Base-by-base conservation (phyloP, 2,797 vertebrate species). In the Pelochelys cantorii region DNA sequence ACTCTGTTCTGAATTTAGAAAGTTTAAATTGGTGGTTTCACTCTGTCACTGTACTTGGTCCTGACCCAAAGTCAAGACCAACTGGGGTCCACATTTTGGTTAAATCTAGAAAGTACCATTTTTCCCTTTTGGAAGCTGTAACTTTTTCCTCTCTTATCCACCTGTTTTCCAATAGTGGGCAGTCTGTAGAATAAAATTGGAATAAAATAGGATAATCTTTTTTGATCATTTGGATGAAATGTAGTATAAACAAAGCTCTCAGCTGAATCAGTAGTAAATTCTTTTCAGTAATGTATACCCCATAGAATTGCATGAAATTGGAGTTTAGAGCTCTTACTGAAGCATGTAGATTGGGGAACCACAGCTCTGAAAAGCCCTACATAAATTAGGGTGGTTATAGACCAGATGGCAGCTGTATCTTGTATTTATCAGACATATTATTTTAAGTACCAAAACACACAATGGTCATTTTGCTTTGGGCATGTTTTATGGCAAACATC, bases 91-190 rank as follows among this genome's bases (percentile, higher is more conserved):
- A 75, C 4, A 0, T 83, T 81, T 77, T 75, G 13, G 52, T 1
- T 92, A 55, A 71, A 52, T 77, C 59, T 37, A 27, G 56, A 88
- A 83, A 53, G 84, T 84, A 94, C 85, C 82, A 0, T 94, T 86
- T 96, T 92, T 14, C 96, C 87, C 90, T 97, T 95, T 97, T 97
- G 96, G 97, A 97, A 92, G 95, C 95, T 71, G 62, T 94, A 81
- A 65, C 87, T 68, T 93, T 89, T 92, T 91, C 42, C 91, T 93
- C 79, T 68, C 29, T 7, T 7, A 55, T 87, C 71, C 95, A 97
- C 95, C 96, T 97, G 95, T 85, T 53, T 87, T 92, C 74, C 79
- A 79, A 97, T 91, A 91, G 86, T 90, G 86, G 52, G 29, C 23
- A 34, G 54, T 57, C 77, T 20, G 8, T 29, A 11, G 42, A 78